phyloP scores from a whole-genome alignment of 2,797 vertebrate genomes.

The Squalus acanthias region DNA sequence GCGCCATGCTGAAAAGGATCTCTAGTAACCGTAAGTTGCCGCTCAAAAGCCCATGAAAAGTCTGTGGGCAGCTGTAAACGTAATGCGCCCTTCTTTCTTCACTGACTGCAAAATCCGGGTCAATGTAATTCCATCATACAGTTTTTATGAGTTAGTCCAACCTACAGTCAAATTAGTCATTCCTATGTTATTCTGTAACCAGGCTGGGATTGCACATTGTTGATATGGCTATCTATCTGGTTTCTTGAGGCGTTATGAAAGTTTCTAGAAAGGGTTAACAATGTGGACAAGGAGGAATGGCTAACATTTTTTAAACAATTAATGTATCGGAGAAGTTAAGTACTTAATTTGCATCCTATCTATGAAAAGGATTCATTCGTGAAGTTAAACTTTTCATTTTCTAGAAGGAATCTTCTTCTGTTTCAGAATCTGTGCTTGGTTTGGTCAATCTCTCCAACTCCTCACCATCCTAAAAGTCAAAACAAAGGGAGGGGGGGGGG shows the following conservation, averaged over 20 bases:
- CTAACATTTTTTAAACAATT: background rate
- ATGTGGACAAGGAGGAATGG: background rate
- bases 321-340: too few species aligned
- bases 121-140: background rate
- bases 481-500: background rate
- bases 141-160: background rate
- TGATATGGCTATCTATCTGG: background rate
- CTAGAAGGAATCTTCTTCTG: slow-evolving; percentile 76
- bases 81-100: background rate
- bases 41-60: too few species aligned
- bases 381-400: background rate
- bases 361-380: background rate
- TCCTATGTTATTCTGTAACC: background rate
- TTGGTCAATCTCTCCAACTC: slow-evolving; percentile 84
- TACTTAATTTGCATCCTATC: background rate
- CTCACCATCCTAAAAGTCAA: slow-evolving; percentile 78
- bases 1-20: too few species aligned
- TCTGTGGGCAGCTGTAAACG: background rate
- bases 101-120: background rate
- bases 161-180: background rate
- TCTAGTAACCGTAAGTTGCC: too few species aligned
- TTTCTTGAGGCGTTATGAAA: background rate
- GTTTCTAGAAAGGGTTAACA: background rate
- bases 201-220: background rate
- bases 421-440: slow-evolving; percentile 76